Evolutionary conservation across 1,140 invertebrate species (phyloP), one percentile per base, ranked within the genome.

Genomic region (Globodera rostochiensis): DNA sequence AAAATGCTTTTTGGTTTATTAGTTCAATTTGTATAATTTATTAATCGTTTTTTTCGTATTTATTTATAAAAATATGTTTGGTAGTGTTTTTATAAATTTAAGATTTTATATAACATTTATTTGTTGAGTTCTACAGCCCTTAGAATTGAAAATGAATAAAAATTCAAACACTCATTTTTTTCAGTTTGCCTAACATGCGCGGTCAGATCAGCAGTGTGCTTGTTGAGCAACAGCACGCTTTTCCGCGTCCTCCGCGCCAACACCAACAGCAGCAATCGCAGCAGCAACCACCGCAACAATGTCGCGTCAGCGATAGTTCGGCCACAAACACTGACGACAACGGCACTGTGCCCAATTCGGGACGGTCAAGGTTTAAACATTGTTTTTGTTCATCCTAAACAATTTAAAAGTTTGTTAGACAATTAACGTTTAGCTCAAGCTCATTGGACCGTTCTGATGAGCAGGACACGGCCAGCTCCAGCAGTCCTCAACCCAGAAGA

Each of bases 381-480:
- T 36, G 36, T 36, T 36, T 36, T 36, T 36, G 36, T 36, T 36
- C 36, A 36, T 3, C 36, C 1, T 21, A 66, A 66, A 3, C 60
- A 66, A 13, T 66, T 66, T 66, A 66, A 15, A 21, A 66, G n/a
- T 21, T 66, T 66, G 60, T 21, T 66, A 21, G 2, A 15, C 3
- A 66, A 66, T 66, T 66, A 21, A 36, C 60, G 60, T 21, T 71
- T 21, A 71, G 69, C 69, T 71, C 69, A 71, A 71, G 69, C 25
- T 71, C 69, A 13, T 71, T 21, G n/a, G 69, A 71, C 8, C 69
- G 69, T 8, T 71, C 8, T 71, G 69, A 45, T 47, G 69, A 71
- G 69, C 69, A 71, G 46, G 69, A 71, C 36, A 45, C 45, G 74
- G 74, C 74, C 53, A 76, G 74, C 45, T 76, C 67, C 36, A 76